Evolutionary conservation across 2,113 vertebrate species (phyloP).

Genomic region (Cryptoleucopteryx plumbea): DNA sequence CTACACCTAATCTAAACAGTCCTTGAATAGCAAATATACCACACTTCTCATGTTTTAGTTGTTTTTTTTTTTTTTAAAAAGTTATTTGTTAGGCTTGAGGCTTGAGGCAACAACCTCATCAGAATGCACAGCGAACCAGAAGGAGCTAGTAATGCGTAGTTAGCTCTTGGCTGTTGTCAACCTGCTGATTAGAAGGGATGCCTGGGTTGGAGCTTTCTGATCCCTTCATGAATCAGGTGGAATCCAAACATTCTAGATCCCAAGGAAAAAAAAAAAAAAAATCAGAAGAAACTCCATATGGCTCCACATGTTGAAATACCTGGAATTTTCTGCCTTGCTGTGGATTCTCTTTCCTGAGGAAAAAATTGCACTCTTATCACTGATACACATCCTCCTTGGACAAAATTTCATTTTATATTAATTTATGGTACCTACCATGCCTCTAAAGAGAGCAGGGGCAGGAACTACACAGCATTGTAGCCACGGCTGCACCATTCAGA

Average conservation of each 20-base stretch:
- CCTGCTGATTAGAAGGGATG: background rate
- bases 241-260: background rate
- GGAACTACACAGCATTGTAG: background rate
- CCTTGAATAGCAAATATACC: too few species aligned
- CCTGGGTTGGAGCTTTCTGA: background rate
- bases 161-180: background rate
- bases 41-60: too few species aligned
- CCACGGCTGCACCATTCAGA: background rate
- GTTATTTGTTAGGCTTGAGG: too few species aligned
- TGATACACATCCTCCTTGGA: background rate
- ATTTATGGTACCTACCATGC: background rate
- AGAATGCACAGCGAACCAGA: background rate
- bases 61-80: too few species aligned
- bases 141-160: fast-evolving
- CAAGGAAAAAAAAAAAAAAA: background rate
- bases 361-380: background rate
- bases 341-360: background rate
- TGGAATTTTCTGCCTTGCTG: background rate
- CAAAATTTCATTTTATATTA: background rate
- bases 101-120: too few species aligned
- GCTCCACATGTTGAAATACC: background rate
- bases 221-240: background rate
- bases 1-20: too few species aligned
- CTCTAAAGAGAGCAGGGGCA: background rate
- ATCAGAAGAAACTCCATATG: background rate